Percentiles rank a stretch among this genome's conserved stretches.
These are phyloP conservation scores for Aspidiotus rigidus DNA, from an alignment of 2,888 invertebrate species.

Conservation along the genomic window DNA sequence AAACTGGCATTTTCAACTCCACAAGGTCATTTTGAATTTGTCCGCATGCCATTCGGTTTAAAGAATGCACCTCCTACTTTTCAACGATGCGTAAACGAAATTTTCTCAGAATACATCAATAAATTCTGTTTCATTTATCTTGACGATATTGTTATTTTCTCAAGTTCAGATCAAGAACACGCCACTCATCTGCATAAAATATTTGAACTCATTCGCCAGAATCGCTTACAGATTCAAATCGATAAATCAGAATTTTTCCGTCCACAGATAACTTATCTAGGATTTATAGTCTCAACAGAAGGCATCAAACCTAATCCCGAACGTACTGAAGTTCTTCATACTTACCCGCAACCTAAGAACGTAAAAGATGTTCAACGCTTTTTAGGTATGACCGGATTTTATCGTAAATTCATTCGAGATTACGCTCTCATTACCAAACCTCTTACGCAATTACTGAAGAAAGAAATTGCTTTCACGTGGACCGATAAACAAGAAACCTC, in stretches of 20 bases:
- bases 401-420: constrained; percentile 33
- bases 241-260: constrained; percentile 5
- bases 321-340: constrained; percentile 19
- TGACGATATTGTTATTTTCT: background rate
- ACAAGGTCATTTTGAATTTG: constrained; percentile 38
- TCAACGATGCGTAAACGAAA: background rate
- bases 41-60: constrained; percentile 10
- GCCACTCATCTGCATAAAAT: background rate
- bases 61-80: background rate
- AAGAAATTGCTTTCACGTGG: constrained; percentile 8
- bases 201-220: background rate
- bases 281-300: constrained; percentile 34
- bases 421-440: constrained; percentile 24
- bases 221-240: background rate
- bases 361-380: constrained; percentile 38
- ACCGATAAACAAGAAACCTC: background rate
- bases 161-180: background rate
- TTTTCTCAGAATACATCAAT: background rate
- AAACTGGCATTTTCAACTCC: constrained; percentile 22
- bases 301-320: constrained; percentile 34
- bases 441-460: background rate
- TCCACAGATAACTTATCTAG: constrained; percentile 26
- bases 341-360: constrained; percentile 34
- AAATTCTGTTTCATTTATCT: background rate
- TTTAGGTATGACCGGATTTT: constrained; percentile 40